Base-by-base conservation (phyloP, 2,113 vertebrate species). In the Mastomys natalensis region DNA sequence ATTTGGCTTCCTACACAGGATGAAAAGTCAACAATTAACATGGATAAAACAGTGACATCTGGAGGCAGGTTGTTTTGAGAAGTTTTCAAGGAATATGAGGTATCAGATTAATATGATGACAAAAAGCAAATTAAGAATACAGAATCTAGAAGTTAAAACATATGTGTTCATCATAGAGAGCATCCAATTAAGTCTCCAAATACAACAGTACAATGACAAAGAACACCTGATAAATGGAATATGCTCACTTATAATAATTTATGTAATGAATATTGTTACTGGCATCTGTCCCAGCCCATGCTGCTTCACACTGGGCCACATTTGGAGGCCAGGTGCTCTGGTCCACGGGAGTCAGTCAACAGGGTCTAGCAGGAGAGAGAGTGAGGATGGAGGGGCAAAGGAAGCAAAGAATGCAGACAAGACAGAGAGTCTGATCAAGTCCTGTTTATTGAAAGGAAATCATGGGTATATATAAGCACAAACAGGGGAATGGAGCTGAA, bases 41-140 rank as follows among this genome's bases (percentile, higher is more conserved):
- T 80, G 55, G 26, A 48, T 6, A 76, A 87, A 93, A 89, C 45
- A 92, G 73, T n/a, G 68, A 94, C 86, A 77, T 94, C 7, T 70
- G 31, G 37, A 93, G 48, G 66, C 80, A n/a, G 93, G 94, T 34
- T 34, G 19, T 76, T 89, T 95, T 53, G 8, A 93, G 34, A 11
- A 58, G 31, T 64, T 72, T 95, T 76, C 6, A 86, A 10, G 21
- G 10, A 90, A 8, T 81, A 45, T 82, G 78, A 90, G 9, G 64
- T 58, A 7, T 12, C 70, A 88, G 6, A 34, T 74, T 78, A 76
- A 48, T 1, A 90, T 74, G 37, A 11, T 40, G 82, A 2, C 22
- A 45, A 26, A 78, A 89, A 92, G 26, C 31, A 84, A 43, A 70
- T 64, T 40, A 22, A 55, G 12, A 21, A 64, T 24, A 60, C 19